Evolutionary conservation across 2,113 vertebrate species (phyloP).

Genomic region (Hipposideros armiger): DNA sequence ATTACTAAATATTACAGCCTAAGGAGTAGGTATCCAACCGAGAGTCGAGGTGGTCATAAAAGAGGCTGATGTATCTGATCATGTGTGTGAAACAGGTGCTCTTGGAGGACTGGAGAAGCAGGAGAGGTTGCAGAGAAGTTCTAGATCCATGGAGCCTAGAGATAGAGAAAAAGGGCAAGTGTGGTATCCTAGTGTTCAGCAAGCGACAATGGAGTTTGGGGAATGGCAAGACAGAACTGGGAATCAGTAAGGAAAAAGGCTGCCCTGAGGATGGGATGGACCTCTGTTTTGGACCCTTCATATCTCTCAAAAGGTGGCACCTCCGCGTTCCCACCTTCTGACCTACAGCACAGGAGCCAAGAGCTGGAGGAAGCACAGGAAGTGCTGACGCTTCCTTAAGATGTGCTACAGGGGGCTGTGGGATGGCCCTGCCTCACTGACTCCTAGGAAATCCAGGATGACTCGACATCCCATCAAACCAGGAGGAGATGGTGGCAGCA

Average conservation of each 20-base stretch:
- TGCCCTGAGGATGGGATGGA: neutral
- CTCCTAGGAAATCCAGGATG: neutral
- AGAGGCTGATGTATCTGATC: neutral
- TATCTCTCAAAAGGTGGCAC: neutral
- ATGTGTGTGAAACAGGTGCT: neutral
- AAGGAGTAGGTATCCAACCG: neutral
- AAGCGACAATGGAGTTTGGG: neutral
- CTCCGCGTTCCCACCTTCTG: neutral
- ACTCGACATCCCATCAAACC: neutral
- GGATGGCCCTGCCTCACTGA: neutral
- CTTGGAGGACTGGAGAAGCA: neutral
- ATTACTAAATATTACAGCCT: neutral
- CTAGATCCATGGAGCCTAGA: neutral
- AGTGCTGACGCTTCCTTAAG: neutral
- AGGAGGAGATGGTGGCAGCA: neutral
- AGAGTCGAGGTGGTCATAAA: neutral
- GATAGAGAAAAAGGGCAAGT: neutral
- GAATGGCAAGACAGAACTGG: neutral
- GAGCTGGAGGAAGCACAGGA: neutral
- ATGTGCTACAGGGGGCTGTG: neutral
- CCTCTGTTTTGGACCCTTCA: neutral
- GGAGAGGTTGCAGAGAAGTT: neutral
- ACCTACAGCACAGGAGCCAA: neutral
- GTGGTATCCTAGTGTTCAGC: neutral
- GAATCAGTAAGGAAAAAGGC: neutral